Conservation (phyloP, 2,113 vertebrate genomes). For the Chitala chitala region DNA sequence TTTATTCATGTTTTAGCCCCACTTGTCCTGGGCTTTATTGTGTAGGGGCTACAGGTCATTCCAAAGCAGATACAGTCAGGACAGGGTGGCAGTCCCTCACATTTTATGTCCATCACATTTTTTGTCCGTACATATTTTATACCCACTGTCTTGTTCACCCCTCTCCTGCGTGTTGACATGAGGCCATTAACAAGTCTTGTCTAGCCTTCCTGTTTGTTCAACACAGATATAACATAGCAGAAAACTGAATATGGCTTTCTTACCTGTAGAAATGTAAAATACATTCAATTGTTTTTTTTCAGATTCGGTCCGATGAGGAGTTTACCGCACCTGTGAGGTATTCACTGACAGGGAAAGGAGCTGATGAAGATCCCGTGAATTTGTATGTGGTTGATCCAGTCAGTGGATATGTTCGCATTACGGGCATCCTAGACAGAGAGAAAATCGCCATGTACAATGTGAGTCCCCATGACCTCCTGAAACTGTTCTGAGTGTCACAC, state of each 20-base stretch:
- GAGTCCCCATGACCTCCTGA: slow-evolving; percentile 29
- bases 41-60: no score
- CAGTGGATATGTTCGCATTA: slow-evolving; percentile 75
- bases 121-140: no score
- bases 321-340: slow-evolving; percentile 55
- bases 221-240: background rate
- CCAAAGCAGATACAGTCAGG: no score
- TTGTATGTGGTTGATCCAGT: slow-evolving; percentile 71
- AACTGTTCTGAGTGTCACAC: background rate
- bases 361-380: slow-evolving; percentile 62
- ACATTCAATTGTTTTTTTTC: slow-evolving; percentile 27
- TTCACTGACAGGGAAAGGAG: slow-evolving; percentile 68
- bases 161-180: background rate
- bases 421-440: slow-evolving; percentile 76
- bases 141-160: background rate
- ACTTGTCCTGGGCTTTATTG: no score
- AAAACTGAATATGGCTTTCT: background rate
- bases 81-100: no score
- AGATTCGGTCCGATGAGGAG: slow-evolving; percentile 83
- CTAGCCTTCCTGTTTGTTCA: background rate
- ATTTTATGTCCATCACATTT: no score
- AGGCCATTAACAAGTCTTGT: background rate
- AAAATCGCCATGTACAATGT: slow-evolving; percentile 44
- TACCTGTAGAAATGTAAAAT: background rate
- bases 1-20: no score